Conservation (phyloP, 1,140 invertebrate species). For the Neodiprion pinetum region DNA sequence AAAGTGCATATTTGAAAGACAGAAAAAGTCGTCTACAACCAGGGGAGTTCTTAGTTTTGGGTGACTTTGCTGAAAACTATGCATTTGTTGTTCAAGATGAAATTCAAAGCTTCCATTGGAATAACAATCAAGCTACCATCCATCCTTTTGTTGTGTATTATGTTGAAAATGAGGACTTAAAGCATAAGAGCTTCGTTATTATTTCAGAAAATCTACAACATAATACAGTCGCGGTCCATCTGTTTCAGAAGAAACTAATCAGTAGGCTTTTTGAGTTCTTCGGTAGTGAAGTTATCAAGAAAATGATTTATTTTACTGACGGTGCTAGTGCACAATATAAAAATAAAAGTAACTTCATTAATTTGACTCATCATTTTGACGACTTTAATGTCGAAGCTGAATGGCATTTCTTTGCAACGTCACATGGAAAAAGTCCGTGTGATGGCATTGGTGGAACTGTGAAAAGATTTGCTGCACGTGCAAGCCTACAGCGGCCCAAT, state of each 20-base stretch:
- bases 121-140: constrained; percentile 29
- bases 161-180: constrained; percentile 11
- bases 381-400: constrained; percentile 34
- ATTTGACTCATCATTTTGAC: too few relatives aligned
- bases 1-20: constrained; percentile 22
- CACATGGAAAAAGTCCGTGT: constrained; percentile 34
- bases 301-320: constrained; percentile 41
- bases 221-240: constrained; percentile 22
- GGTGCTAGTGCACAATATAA: constrained; percentile 9
- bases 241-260: constrained; percentile 16
- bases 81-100: too few relatives aligned
- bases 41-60: background rate
- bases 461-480: constrained; percentile 30
- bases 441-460: constrained; percentile 37
- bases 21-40: constrained; percentile 19
- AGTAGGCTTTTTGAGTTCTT: background rate
- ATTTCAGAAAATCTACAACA: constrained; percentile 26
- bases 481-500: constrained; percentile 30
- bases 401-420: constrained; percentile 46
- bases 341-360: too few relatives aligned
- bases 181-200: constrained; percentile 23
- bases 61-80: background rate
- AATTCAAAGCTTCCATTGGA: too few relatives aligned
- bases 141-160: constrained; percentile 35
- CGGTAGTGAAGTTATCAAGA: constrained; percentile 9